Conservation (phyloP, 1,140 invertebrate species). For the Trialeurodes vaporariorum region DNA sequence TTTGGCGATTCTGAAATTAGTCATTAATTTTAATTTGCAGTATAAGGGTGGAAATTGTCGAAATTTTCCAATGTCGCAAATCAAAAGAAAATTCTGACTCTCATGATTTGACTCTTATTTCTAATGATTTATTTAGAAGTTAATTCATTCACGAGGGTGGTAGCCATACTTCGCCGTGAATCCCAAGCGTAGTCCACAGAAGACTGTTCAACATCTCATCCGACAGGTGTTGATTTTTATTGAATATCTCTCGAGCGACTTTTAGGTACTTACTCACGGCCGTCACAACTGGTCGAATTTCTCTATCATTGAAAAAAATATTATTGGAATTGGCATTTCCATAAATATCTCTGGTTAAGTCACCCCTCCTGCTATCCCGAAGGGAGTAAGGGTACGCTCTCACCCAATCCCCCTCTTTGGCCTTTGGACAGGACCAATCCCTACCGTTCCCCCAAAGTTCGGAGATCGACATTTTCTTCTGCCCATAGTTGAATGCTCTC, state of each 20-base stretch:
- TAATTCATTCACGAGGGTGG: conserved; percentile 12
- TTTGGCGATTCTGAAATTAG: too few relatives aligned
- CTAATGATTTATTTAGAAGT: neutral
- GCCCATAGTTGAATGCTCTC: conserved; percentile 24
- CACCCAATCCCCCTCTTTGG: conserved; percentile 46
- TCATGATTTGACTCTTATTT: too few relatives aligned
- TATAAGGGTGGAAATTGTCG: too few relatives aligned
- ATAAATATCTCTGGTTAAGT: neutral
- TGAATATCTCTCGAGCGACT: conserved; percentile 18
- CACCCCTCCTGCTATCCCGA: neutral
- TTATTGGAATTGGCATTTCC: neutral
- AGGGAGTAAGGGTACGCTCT: conserved; percentile 40
- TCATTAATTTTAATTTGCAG: too few relatives aligned
- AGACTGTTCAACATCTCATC: conserved; percentile 18
- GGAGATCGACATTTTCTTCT: conserved; percentile 28
- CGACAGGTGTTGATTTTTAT: conserved; percentile 11
- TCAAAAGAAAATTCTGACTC: too few relatives aligned
- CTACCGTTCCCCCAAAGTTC: conserved; percentile 40
- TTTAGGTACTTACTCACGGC: conserved; percentile 15
- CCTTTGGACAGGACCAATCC: conserved; percentile 43
- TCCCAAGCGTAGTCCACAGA: conserved; percentile 18
- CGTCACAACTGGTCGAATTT: neutral
- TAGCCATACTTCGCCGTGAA: conserved; percentile 19
- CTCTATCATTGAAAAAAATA: neutral
- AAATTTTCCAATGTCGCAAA: too few relatives aligned